A percentile compares a stretch with the other conserved stretches of the same genome.
Evolutionary conservation across 1,140 invertebrate species (phyloP).

Genomic region (Penaeus indicus): DNA sequence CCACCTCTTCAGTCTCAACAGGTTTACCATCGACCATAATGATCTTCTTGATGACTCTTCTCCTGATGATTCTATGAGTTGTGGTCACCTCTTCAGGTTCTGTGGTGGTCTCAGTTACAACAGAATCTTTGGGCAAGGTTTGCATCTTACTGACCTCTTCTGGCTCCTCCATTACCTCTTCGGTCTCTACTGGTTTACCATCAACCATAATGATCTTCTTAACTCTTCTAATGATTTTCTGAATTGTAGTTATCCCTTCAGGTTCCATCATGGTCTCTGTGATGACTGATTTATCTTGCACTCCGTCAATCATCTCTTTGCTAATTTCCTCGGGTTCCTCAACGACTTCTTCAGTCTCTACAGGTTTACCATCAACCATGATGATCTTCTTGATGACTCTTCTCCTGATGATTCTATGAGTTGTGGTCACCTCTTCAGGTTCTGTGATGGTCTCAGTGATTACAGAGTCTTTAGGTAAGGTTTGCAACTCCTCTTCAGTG

Average conservation of each 20-base stretch:
- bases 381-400: constrained; percentile 8
- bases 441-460: constrained; percentile 1
- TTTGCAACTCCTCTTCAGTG: not conserved
- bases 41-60: constrained; percentile 11
- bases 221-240: constrained; percentile 80
- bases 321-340: not conserved
- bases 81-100: constrained; percentile 39
- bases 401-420: constrained; percentile 2
- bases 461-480: not conserved
- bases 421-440: constrained; percentile 5
- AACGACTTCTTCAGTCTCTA: constrained; percentile 18
- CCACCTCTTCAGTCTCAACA: too few relatives aligned
- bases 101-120: constrained; percentile 38
- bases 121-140: not conserved
- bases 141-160: constrained; percentile 31
- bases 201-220: constrained; percentile 60
- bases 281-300: not conserved
- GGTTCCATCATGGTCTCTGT: constrained; percentile 27
- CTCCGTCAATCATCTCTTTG: not conserved
- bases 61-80: constrained; percentile 52
- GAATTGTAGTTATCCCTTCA: constrained; percentile 68
- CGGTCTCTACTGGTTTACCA: constrained; percentile 63
- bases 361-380: constrained; percentile 11
- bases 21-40: too few relatives aligned
- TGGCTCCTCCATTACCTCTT: constrained; percentile 55